Evolutionary conservation across 1,140 invertebrate species (phyloP).

Genomic region (Drosophila cardini): DNA sequence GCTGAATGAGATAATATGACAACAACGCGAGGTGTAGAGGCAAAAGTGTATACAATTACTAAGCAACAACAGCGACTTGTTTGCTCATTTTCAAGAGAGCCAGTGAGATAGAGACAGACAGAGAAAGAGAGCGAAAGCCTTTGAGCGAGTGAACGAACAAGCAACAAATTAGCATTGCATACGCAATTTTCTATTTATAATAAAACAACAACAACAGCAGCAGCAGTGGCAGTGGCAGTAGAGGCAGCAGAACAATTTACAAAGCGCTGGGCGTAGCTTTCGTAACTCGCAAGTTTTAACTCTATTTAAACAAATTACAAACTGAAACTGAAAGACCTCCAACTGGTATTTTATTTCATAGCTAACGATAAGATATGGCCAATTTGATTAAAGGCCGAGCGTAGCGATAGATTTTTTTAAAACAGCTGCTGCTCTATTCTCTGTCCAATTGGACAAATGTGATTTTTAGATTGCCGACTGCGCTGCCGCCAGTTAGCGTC

Average conservation of each 20-base stretch:
- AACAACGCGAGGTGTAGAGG: conserved; percentile 51
- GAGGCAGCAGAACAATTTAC: conserved; percentile 38
- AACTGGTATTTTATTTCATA: conserved; percentile 11
- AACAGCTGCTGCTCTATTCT: conserved; percentile 55
- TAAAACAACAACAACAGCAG: conserved; percentile 63
- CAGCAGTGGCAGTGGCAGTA: conserved; percentile 43
- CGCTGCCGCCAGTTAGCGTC: conserved; percentile 27
- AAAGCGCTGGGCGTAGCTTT: conserved; percentile 57
- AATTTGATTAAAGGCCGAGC: conserved; percentile 53
- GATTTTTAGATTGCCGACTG: conserved; percentile 31
- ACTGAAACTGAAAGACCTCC: conserved; percentile 11
- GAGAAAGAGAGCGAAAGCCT: conserved; percentile 30
- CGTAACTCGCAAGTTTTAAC: conserved; percentile 61
- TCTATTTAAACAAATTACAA: conserved; percentile 1
- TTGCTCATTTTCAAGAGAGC: conserved; percentile 27
- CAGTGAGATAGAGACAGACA: no score
- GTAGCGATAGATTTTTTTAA: conserved; percentile 20
- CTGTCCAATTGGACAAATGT: conserved; percentile 37
- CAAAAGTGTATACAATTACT: conserved; percentile 56
- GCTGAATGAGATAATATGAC: conserved; percentile 75
- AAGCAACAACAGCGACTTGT: conserved; percentile 81
- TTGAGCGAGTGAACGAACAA: conserved; percentile 32
- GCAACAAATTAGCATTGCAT: conserved; percentile 76
- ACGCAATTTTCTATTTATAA: conserved; percentile 85
- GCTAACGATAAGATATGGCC: conserved; percentile 39